A percentile compares a stretch with the other conserved stretches of the same genome.
Evolutionary conservation across 2,113 vertebrate species (phyloP).

Genomic region (Hylia prasina): DNA sequence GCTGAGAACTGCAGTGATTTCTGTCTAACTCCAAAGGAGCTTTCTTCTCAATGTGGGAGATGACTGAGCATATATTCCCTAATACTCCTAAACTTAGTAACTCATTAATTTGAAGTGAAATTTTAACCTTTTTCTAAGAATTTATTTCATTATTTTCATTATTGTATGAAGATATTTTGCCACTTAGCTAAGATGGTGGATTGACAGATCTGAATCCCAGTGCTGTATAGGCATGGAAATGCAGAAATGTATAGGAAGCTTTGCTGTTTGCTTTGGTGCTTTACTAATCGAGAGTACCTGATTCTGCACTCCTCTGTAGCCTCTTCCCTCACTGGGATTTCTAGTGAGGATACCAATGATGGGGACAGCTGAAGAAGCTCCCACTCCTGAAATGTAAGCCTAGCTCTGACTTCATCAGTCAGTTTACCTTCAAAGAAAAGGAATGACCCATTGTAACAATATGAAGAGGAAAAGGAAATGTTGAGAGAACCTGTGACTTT

Average conservation of each 20-base stretch:
- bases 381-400: background rate
- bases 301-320: background rate
- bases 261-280: background rate
- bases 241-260: background rate
- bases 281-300: background rate
- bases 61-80: background rate
- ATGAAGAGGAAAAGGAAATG: background rate
- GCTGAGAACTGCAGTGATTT: background rate
- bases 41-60: background rate
- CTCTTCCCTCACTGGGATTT: background rate
- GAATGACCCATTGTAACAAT: background rate
- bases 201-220: background rate
- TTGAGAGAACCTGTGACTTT: background rate
- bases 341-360: background rate
- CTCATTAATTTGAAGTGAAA: background rate
- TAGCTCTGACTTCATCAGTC: background rate
- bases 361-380: background rate
- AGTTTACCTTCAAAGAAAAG: background rate
- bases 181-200: rapidly evolving
- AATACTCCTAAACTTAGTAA: background rate
- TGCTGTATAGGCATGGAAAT: background rate
- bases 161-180: background rate
- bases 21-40: background rate
- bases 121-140: background rate
- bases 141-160: background rate